Base-by-base conservation (phyloP, 2,888 invertebrate genomes). In the Allolobophora icterica region DNA sequence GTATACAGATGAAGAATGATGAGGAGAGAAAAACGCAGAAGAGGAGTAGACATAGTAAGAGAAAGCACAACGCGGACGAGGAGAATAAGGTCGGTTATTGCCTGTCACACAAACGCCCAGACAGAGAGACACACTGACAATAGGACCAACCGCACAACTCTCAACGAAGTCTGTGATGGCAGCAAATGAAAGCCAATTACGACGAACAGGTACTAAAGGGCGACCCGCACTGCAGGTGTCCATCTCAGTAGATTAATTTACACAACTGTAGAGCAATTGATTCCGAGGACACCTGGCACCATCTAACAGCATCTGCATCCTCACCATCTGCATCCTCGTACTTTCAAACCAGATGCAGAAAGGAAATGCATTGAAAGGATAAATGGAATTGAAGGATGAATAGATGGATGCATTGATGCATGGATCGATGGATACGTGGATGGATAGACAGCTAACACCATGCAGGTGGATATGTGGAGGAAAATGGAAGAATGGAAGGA, bases 221-320 rank as follows among this genome's bases (percentile, higher is more conserved):
- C 8, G 71, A n/a, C 71, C 71, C 71, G 71, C 52, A 52, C 71
- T 11, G n/a, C 8, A n/a, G 71, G 71, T n/a, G 71, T 71, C 71
- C 71, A 71, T 71, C 71, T n/a, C 71, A 71, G 71, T n/a, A 71
- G 71, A 71, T 71, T 71, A 71, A 71, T 71, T 8, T 71, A 71
- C 71, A 71, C 71, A 71, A 71, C 71, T n/a, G 71, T 8, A 71
- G 30, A 71, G 71, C 71, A 71, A 71, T 71, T 71, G 71, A 71
- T 71, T 71, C 71, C 71, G 71, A n/a, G 11, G 71, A 30, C 71
- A 71, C 71, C 71, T 71, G 71, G 71, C 71, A 8, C 71, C 71
- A 71, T 71, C 71, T 71, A n/a, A 71, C 71, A 8, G n/a, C 71
- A 71, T n/a, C n/a, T 71, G 30, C 71, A 71, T 71, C 71, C 30